phyloP scores from a whole-genome alignment of 2,888 invertebrate genomes.

The Omphaloscelis lunosa region DNA sequence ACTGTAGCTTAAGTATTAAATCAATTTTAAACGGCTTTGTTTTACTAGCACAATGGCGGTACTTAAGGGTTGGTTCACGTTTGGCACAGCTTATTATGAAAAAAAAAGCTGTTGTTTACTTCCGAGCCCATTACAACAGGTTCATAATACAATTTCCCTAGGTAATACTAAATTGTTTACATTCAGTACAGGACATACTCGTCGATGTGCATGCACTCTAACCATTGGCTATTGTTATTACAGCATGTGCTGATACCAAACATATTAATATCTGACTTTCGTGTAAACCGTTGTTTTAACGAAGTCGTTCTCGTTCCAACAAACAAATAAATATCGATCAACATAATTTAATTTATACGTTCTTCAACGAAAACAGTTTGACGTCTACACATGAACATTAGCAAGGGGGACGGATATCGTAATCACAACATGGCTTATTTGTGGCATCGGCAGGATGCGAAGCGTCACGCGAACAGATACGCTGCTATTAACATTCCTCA shows the following conservation, averaged over 20 bases:
- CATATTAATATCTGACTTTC: background rate
- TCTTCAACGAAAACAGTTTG: conserved; percentile 26
- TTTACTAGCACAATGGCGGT: conserved; percentile 5
- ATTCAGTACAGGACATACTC: background rate
- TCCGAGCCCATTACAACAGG: no score
- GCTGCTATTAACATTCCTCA: conserved; percentile 51
- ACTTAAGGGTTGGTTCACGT: background rate
- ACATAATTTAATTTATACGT: conserved; percentile 20
- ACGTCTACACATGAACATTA: conserved; percentile 31
- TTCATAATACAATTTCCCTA: background rate
- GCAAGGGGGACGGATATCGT: conserved; percentile 30
- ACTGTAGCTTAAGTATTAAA: conserved; percentile 32
- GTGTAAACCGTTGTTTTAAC: background rate
- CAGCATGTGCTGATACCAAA: background rate
- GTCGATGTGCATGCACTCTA: background rate
- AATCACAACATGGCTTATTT: conserved; percentile 57
- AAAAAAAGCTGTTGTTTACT: background rate
- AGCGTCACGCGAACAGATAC: conserved; percentile 60
- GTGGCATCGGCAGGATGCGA: conserved; percentile 53
- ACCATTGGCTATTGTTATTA: background rate
- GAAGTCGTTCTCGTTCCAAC: background rate
- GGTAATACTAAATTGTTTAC: background rate
- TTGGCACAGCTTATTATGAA: background rate
- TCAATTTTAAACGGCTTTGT: conserved; percentile 47
- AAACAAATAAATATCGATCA: conserved; percentile 16